Conservation (phyloP, 1,140 invertebrate species). For the Zaprionus gabonicus region DNA sequence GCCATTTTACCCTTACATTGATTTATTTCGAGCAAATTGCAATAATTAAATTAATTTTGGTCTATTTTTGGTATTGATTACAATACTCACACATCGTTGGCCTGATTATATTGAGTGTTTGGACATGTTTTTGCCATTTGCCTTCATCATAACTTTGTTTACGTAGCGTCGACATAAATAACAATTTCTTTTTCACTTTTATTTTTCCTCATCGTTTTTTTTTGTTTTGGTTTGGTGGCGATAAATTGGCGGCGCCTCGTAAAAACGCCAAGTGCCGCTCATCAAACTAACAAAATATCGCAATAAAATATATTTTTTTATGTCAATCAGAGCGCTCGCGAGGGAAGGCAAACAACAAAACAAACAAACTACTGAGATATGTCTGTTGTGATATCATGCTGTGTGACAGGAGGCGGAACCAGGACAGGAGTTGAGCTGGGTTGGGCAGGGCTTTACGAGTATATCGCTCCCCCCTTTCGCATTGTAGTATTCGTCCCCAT, state of each 20-base stretch:
- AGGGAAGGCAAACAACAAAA: constrained; percentile 53
- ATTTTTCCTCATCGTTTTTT: constrained; percentile 50
- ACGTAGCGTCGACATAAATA: constrained; percentile 61
- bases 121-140: constrained; percentile 24
- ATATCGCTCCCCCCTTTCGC: neutral
- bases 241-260: constrained; percentile 68
- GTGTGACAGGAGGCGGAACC: constrained; percentile 1
- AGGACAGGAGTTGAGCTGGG: neutral
- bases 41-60: constrained; percentile 2
- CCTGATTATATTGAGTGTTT: constrained; percentile 36
- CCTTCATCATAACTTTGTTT: constrained; percentile 62
- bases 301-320: constrained; percentile 68
- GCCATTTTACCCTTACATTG: too few relatives aligned
- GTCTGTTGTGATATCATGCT: constrained; percentile 7
- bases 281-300: constrained; percentile 77
- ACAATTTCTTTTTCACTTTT: constrained; percentile 26
- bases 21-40: neutral
- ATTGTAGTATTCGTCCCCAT: neutral
- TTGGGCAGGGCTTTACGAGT: neutral
- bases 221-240: constrained; percentile 50
- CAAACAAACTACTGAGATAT: constrained; percentile 39
- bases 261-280: constrained; percentile 55
- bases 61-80: neutral
- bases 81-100: too few relatives aligned
- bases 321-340: constrained; percentile 72